These are phyloP conservation scores for Oreochromis tanganicae DNA, from an alignment of 2,113 vertebrate genomes.

Conservation along the genomic window DNA sequence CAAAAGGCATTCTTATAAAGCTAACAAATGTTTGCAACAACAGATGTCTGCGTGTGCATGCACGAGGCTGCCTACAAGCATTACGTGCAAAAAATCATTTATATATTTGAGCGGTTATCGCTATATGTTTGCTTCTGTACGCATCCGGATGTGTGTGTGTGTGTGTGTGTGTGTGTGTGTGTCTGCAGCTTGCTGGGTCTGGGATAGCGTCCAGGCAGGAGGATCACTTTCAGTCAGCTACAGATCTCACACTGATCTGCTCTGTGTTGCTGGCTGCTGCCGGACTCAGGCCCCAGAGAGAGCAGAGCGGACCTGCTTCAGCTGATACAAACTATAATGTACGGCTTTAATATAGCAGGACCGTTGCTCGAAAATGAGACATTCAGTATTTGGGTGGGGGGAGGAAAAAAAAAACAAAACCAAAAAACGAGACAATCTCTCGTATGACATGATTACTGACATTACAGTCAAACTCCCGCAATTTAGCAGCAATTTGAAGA, in stretches of 20 bases:
- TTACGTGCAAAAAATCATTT: background rate
- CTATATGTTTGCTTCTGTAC: background rate
- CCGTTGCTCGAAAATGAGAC: background rate
- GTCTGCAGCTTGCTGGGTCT: constrained; percentile 22
- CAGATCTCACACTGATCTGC: constrained; percentile 60
- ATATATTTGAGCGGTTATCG: background rate
- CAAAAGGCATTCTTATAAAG: background rate
- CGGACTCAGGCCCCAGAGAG: constrained; percentile 31
- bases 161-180: background rate
- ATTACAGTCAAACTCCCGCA: constrained; percentile 43
- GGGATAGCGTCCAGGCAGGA: constrained; percentile 50
- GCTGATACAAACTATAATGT: constrained; percentile 11
- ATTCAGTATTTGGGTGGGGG: background rate
- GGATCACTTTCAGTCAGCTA: constrained; percentile 57
- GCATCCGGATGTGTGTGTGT: background rate
- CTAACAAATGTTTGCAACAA: background rate
- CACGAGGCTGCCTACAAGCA: background rate
- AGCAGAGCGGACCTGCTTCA: constrained; percentile 1
- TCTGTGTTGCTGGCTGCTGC: constrained; percentile 29
- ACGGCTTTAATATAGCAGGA: constrained; percentile 37
- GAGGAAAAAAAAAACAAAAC: background rate
- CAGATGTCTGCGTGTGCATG: background rate
- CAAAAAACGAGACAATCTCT: background rate
- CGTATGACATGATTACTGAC: constrained; percentile 42
- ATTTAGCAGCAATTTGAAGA: constrained; percentile 56